Evolutionary conservation across 2,113 vertebrate species (phyloP).

Genomic region (Albula glossodonta): DNA sequence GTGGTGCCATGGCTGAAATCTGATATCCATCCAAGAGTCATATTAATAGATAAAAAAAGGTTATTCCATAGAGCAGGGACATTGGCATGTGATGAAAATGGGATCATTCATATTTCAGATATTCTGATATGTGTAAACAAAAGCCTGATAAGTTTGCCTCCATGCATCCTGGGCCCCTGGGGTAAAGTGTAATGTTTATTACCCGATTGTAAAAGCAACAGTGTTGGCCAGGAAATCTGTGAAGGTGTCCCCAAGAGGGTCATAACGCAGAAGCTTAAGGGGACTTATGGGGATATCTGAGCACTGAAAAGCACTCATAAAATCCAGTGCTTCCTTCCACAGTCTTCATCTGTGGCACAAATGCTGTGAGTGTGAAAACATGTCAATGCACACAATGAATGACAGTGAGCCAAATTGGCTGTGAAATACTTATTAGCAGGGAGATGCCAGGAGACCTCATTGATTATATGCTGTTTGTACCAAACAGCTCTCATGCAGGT

Average conservation of each 20-base stretch:
- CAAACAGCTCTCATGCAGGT: not conserved
- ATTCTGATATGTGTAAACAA: not conserved
- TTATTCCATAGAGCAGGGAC: not conserved
- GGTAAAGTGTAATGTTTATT: not conserved
- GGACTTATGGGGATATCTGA: not conserved
- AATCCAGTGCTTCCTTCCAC: not conserved
- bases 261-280: not conserved
- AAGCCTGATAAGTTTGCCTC: not conserved
- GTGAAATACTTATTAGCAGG: constrained; percentile 1
- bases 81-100: not conserved
- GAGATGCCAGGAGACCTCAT: not conserved
- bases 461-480: not conserved
- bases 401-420: not conserved
- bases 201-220: not conserved
- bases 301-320: not conserved
- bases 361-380: not conserved
- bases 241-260: not conserved
- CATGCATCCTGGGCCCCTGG: not conserved
- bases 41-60: not conserved
- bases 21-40: not conserved
- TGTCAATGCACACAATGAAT: constrained; percentile 1
- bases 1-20: not conserved
- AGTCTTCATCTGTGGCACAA: not conserved
- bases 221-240: not conserved
- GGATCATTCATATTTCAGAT: constrained; percentile 3